Conservation (phyloP, 2,797 vertebrate genomes). For the Sebastes vulpes region DNA sequence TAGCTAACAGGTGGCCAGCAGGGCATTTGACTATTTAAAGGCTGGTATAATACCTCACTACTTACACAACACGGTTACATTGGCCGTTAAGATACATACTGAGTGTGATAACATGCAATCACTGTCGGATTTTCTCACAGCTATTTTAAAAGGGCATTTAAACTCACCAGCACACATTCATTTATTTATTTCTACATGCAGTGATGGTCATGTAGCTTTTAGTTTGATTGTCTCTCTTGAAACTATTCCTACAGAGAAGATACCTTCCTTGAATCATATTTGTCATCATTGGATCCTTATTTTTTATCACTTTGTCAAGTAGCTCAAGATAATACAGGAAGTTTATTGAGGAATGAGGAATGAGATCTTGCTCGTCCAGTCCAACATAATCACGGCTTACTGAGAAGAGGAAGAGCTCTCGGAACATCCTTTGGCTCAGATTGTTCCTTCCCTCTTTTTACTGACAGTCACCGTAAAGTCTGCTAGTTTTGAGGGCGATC, state of each 20-base stretch:
- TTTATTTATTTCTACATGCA: neutral
- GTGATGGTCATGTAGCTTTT: neutral
- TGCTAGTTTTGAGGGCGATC: neutral
- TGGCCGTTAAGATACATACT: neutral
- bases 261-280: neutral
- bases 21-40: constrained; percentile 76
- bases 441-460: neutral
- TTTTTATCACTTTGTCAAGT: neutral
- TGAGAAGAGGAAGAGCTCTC: constrained; percentile 21
- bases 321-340: constrained; percentile 1
- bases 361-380: constrained; percentile 5
- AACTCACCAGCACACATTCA: neutral
- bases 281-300: neutral
- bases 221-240: neutral
- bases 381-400: constrained; percentile 40
- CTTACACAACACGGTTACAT: constrained; percentile 70
- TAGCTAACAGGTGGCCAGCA: constrained; percentile 76
- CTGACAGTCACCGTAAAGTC: neutral
- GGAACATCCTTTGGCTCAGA: constrained; percentile 47
- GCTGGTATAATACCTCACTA: constrained; percentile 44
- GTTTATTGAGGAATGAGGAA: neutral
- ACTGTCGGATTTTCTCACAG: neutral
- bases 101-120: constrained; percentile 33
- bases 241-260: neutral
- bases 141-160: neutral